A percentile compares a stretch with the other conserved stretches of the same genome.
phyloP scores from a whole-genome alignment of 2,113 vertebrate species.

The Cebidichthys violaceus region DNA sequence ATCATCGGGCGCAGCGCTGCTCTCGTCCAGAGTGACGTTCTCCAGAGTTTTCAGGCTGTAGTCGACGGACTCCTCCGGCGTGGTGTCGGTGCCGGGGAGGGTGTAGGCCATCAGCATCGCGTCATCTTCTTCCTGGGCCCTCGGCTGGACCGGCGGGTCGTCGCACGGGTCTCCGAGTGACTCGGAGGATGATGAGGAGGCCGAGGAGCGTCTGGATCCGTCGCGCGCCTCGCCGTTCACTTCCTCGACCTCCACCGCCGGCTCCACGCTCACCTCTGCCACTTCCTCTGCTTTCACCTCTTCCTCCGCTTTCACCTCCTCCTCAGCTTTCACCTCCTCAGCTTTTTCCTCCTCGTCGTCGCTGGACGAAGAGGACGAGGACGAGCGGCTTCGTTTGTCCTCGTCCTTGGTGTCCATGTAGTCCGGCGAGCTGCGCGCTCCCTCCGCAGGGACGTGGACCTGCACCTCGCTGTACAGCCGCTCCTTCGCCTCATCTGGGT shows the following conservation, averaged over 20 bases:
- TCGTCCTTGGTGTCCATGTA: constrained; percentile 69
- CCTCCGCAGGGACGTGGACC: constrained; percentile 42
- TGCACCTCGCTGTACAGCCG: constrained; percentile 60
- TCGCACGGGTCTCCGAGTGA: constrained; percentile 59
- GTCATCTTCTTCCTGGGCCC: constrained; percentile 37
- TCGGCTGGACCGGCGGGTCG: constrained; percentile 42
- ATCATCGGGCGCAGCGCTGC: constrained; percentile 45
- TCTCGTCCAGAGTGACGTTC: constrained; percentile 44
- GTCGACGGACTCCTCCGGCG: constrained; percentile 58
- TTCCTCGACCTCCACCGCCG: neutral
- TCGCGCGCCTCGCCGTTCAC: constrained; percentile 21
- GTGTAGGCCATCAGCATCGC: constrained; percentile 64
- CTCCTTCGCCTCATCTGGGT: constrained; percentile 26
- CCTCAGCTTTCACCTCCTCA: neutral
- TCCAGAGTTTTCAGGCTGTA: constrained; percentile 72
- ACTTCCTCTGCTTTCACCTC: neutral
- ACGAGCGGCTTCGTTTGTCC: constrained; percentile 4
- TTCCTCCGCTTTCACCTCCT: neutral
- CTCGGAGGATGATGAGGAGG: constrained; percentile 64
- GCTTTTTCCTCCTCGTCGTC: constrained; percentile 25
- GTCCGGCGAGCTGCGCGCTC: constrained; percentile 53
- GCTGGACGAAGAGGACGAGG: constrained; percentile 69
- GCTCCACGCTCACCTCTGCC: neutral
- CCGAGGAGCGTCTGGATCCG: constrained; percentile 69
- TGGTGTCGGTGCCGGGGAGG: neutral